A percentile compares a stretch with the other conserved stretches of the same genome.
These are phyloP conservation scores for Eclectus roratus DNA, from an alignment of 2,113 vertebrate genomes.

Conservation along the genomic window DNA sequence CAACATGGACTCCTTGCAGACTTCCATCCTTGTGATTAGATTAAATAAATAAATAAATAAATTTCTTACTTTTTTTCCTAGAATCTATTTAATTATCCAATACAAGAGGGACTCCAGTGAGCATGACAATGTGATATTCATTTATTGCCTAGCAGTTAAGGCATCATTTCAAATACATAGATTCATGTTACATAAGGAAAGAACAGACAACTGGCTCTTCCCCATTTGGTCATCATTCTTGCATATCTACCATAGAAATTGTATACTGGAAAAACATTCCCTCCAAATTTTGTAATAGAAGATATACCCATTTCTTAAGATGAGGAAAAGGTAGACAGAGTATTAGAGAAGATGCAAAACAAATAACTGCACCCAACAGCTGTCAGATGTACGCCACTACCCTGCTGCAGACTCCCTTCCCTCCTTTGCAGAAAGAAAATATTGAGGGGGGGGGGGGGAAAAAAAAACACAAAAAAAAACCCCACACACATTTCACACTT, in stretches of 20 bases:
- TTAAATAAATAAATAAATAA: neutral
- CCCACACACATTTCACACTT: too few relatives aligned
- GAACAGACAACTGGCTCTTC: neutral
- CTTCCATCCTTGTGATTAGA: rapidly evolving
- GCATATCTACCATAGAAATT: neutral
- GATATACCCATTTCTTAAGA: neutral
- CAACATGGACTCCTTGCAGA: neutral
- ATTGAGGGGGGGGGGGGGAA: neutral
- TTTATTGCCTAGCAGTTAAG: neutral
- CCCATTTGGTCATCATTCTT: neutral
- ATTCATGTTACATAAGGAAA: neutral
- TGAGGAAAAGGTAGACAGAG: neutral
- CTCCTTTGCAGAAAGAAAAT: neutral
- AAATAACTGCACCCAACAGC: neutral
- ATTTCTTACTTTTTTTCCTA: neutral
- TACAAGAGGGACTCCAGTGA: neutral
- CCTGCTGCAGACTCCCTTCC: neutral
- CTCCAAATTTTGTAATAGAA: neutral
- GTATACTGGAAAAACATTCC: neutral
- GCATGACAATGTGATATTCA: neutral
- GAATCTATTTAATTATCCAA: neutral
- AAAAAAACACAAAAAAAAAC: too few relatives aligned
- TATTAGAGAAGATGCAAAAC: neutral
- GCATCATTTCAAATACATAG: neutral
- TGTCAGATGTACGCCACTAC: rapidly evolving